Evolutionary conservation across 1,140 invertebrate species (phyloP), one percentile per base, ranked within the genome.

Genomic region (Formica selysi): DNA sequence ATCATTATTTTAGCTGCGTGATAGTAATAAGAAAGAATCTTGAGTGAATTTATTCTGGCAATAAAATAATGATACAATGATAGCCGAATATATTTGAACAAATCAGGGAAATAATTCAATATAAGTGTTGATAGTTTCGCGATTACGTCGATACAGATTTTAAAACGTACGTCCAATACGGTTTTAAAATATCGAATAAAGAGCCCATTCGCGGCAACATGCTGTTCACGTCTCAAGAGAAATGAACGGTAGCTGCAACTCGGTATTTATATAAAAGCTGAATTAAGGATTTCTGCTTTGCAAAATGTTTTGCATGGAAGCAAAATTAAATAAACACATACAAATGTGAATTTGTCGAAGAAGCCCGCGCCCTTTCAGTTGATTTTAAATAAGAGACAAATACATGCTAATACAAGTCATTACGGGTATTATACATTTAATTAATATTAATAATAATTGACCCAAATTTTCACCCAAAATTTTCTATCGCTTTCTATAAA

Each of bases 201-300:
- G 8, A 61, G 54, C 48, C 59, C 19, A 76, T 32, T 59, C 32
- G 13, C n/a, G 1, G 13, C 22, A 57, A n/a, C 32, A 74, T 3
- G 26, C 13, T 19, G 13, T 6, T 70, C 68, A 48, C 16, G 8
- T n/a, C 10, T 4, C 10, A 74, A 74, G 7, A 4, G n/a, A 79
- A 67, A 68, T 68, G 36, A 29, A 67, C n/a, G 22, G 22, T 22
- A 22, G 48, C 22, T n/a, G 64, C 8, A 57, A 29, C 48, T 70
- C 32, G 7, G 10, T 36, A 29, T 41, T 70, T 22, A 8, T 6
- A 70, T 22, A 70, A 70, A 80, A 80, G 78, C 32, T 70, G 10
- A 70, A 80, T 70, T 70, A 59, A 80, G 32, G 8, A 65, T 26
- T 51, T 70, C 32, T 68, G 51, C 2, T 41, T 68, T 70, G 48